Conservation (phyloP, 2,888 invertebrate species). For the Electrophaes corylata region DNA sequence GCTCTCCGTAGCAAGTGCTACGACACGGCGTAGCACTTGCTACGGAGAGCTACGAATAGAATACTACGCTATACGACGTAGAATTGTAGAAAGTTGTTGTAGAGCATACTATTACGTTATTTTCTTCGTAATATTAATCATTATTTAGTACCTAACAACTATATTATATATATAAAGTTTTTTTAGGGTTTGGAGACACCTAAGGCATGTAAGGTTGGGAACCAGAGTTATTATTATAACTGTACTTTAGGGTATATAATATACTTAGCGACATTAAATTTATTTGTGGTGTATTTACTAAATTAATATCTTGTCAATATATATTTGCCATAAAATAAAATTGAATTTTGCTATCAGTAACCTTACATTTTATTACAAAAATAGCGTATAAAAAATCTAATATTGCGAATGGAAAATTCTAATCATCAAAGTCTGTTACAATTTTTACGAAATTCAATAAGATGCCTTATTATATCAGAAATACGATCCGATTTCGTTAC, state of each 20-base stretch:
- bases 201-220: no score
- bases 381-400: constrained; percentile 7
- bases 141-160: no score
- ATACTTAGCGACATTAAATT: no score
- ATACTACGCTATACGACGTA: no score
- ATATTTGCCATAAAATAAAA: not conserved
- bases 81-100: not conserved
- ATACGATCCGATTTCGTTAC: constrained; percentile 1
- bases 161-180: no score
- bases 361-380: not conserved
- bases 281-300: no score
- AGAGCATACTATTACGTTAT: not conserved
- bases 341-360: not conserved
- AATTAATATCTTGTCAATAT: not conserved
- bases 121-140: no score
- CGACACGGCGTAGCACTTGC: constrained; percentile 2
- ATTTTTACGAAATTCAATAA: not conserved
- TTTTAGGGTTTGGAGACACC: no score
- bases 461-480: constrained; percentile 2
- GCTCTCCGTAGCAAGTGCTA: constrained; percentile 8
- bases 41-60: no score
- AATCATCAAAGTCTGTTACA: constrained; percentile 6
- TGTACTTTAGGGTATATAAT: no score
- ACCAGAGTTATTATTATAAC: no score
- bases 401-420: constrained; percentile 4